phyloP scores from a whole-genome alignment of 2,113 vertebrate species.

The Microcebus jonahi region DNA sequence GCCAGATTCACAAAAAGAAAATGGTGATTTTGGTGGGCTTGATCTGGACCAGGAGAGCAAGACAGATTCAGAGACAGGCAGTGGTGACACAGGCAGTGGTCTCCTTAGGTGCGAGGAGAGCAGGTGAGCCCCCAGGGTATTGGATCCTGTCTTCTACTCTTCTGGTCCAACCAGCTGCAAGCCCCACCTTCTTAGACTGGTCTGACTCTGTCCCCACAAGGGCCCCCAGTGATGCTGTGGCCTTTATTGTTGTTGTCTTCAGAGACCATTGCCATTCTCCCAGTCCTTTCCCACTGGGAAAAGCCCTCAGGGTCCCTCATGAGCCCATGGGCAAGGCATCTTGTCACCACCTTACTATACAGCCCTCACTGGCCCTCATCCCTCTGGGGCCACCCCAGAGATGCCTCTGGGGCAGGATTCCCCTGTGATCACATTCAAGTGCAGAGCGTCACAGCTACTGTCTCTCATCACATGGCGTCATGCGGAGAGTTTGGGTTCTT shows the following conservation, averaged over 20 bases:
- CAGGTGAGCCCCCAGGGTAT: accelerated
- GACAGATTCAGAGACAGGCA: neutral
- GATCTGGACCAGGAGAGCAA: neutral
- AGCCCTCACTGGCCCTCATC: neutral
- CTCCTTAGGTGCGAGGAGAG: neutral
- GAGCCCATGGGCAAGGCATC: neutral
- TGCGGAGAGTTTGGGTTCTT: neutral
- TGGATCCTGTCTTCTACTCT: neutral
- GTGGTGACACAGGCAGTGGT: too few species aligned
- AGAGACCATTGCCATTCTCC: neutral
- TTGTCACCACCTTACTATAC: neutral
- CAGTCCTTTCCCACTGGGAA: accelerated
- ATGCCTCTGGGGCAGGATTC: neutral
- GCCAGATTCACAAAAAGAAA: neutral
- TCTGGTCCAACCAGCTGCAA: neutral
- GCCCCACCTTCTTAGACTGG: neutral
- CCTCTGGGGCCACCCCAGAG: neutral
- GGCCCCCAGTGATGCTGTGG: neutral
- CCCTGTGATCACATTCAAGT: neutral
- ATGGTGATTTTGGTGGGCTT: neutral
- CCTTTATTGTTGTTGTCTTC: neutral
- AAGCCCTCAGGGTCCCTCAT: accelerated
- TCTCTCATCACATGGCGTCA: accelerated
- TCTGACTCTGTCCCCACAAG: neutral
- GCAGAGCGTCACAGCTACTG: neutral